These are phyloP conservation scores for Dinomys branickii DNA, from an alignment of 2,113 vertebrate genomes.

Conservation along the genomic window DNA sequence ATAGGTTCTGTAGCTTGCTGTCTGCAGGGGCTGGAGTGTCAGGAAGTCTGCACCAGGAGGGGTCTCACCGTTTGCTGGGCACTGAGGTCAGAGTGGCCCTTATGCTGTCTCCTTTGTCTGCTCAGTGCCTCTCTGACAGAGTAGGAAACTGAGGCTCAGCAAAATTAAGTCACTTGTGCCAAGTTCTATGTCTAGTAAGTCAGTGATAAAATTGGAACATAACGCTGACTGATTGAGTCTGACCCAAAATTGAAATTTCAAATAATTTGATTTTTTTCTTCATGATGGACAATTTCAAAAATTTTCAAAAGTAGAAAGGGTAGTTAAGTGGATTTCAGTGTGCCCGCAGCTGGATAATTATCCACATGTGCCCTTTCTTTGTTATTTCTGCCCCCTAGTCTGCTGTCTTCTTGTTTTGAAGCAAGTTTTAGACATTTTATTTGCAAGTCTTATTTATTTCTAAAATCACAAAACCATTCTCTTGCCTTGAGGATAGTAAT, in stretches of 20 bases:
- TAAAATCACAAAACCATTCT: not conserved
- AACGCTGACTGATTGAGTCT: not conserved
- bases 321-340: not conserved
- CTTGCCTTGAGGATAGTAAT: not conserved
- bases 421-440: not conserved
- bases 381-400: accelerated
- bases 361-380: not conserved
- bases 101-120: not conserved
- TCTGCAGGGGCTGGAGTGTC: not conserved
- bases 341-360: accelerated
- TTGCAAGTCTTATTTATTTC: not conserved
- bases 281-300: not conserved
- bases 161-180: not conserved
- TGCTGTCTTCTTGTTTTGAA: not conserved
- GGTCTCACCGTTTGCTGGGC: accelerated
- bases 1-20: not conserved
- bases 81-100: not conserved
- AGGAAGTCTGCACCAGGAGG: not conserved
- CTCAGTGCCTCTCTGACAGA: not conserved
- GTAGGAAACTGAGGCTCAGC: not conserved
- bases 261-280: not conserved
- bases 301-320: not conserved
- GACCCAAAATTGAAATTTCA: not conserved
- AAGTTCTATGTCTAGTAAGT: not conserved
- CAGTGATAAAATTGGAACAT: not conserved